Base-by-base conservation (phyloP, 2,113 vertebrate genomes). In the Pogonocichla stellata region DNA sequence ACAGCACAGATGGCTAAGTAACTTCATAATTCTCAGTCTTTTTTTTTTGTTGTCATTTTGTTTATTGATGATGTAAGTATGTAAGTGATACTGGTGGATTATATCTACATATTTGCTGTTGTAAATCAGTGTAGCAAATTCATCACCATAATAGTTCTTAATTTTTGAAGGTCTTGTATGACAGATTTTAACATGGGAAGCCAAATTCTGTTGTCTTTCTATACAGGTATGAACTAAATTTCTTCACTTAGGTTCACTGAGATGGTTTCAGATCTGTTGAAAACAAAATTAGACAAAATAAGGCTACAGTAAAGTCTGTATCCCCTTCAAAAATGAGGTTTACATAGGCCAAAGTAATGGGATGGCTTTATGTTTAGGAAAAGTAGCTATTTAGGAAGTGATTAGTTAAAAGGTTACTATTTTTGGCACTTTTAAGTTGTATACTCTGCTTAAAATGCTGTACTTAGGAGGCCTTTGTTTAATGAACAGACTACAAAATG, bases 31-130 rank as follows among this genome's bases (percentile, higher is more conserved):
- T 96, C 83, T 86, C 78, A 83, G 58, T 81, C 70, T 28, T 38
- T 61, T 43, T 86, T 36, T 88, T 31, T 88, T 67, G 73, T 61
- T 96, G 54, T 92, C 36, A 53, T 96, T 96, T 88, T 90, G 42
- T 95, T 97, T 96, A 96, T 96, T 97, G 88, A 96, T 95, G 48
- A 90, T 83, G 60, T 22, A 94, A 94, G n/a, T 56, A 72, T 48
- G 17, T 75, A 86, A 90, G 33, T 53, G 60, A 70, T 90, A 84
- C 57, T 95, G 54, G 22, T 26, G 45, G 50, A 90, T 94, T 75
- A 14, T 92, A 87, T 43, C 29, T 88, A 67, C 53, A 45, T 78
- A 94, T 94, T 92, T 92, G 48, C 75, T 93, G 36, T 78, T 92
- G 50, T 91, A 90, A 95, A 95, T 18, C 62, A 92, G 50, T 73